A percentile compares a stretch with the other conserved stretches of the same genome.
Conservation (phyloP, 2,113 vertebrate genomes). For the Bubalus kerabau region DNA sequence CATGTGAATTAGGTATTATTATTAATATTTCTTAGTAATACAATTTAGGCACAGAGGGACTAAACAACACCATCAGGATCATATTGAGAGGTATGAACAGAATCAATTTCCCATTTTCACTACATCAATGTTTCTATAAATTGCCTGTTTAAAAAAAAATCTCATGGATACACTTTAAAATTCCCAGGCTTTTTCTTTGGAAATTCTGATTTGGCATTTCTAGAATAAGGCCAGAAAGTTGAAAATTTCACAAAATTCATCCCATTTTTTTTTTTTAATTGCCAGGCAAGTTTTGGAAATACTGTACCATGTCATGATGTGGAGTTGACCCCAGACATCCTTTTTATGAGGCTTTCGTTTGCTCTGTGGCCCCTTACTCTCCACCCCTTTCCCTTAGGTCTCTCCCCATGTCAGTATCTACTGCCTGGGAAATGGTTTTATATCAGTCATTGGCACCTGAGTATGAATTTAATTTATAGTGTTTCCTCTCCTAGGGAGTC, state of each 20-base stretch:
- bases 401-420: background rate
- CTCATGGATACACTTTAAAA: background rate
- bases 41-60: background rate
- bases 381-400: background rate
- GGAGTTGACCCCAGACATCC: background rate
- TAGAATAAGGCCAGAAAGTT: background rate
- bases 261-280: background rate
- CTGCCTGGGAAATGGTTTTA: background rate
- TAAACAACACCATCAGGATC: background rate
- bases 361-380: background rate
- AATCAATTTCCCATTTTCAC: background rate
- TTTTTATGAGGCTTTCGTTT: background rate
- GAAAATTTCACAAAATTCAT: background rate
- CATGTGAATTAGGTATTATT: background rate
- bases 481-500: background rate
- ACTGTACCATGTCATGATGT: background rate
- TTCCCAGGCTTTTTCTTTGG: background rate
- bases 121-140: background rate
- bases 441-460: slow-evolving; percentile 2
- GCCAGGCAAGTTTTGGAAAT: background rate
- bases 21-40: background rate
- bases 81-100: background rate
- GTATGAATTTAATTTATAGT: slow-evolving; percentile 23
- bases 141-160: background rate
- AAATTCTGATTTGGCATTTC: background rate